Base-by-base conservation (phyloP, 2,113 vertebrate species). In the Labeo catla region DNA sequence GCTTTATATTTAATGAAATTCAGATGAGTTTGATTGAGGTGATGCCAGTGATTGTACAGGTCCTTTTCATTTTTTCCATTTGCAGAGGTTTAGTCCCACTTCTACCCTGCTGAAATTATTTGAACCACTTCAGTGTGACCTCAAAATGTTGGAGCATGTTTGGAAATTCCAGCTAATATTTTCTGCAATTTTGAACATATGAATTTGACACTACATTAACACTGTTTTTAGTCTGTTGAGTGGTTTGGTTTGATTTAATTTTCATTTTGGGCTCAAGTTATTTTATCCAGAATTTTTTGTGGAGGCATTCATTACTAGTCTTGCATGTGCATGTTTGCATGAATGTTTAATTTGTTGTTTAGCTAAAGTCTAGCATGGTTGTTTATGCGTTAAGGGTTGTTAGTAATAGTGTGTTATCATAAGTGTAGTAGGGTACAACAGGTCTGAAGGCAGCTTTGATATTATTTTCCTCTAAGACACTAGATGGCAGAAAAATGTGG, bases 131-230 rank as follows among this genome's bases (percentile, higher is more conserved):
- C 6, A 74, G 4, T 49, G 45, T 74, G 21, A n/a, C 21, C 72
- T 23, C 10, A 23, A 73, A 73, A 74, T 49, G 11, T 15, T 23
- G 45, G 11, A 49, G 21, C 72, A 23, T 74, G 11, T 49, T 49
- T 74, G 21, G 21, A 47, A 76, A 76, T 73, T n/a, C 70, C 68
- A 72, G 8, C 39, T 49, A 74, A 74, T 49, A 72, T 45, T 72
- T 72, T 43, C 8, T 74, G 1, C 43, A 6, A 72, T 72, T 72
- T 21, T 45, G 4, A n/a, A 72, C 8, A 72, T 36, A 36, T 43
- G 43, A 74, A 23, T 23, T 74, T 74, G 72, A 74, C 68, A 72
- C 16, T 39, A 45, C 8, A 72, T 45, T 57, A 28, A 54, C 50
- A 78, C 8, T n/a, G 34, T 4, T 16, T 39, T 54, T 23, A 57